Evolutionary conservation across 1,140 invertebrate genomes (phyloP), one percentile per base, ranked within the genome.

Genomic region (Trissolcus basalis): DNA sequence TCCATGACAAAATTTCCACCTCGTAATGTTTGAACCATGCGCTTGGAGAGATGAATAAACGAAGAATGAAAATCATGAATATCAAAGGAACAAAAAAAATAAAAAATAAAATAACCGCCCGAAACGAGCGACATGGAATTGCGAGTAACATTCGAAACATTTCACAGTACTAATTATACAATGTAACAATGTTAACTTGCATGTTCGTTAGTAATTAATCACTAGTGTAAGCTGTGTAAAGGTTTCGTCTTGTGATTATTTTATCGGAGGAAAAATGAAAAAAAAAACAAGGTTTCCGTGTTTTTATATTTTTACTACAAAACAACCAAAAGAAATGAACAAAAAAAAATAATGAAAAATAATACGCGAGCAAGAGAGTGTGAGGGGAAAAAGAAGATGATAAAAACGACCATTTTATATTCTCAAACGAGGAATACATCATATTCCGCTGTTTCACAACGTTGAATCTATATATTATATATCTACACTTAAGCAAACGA

Each of bases 121-220:
- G 13, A 56, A 56, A 67, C 15, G 33, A 69, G 61, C 36, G 60
- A 56, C 59, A 72, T 60, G 69, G 64, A 69, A 72, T 77, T 77
- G 68, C 68, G 75, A 78, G 75, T 63, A 54, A 68, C 73, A 73
- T 75, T 81, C 54, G 65, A 80, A 78, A 77, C 50, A 59, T 79
- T 63, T 73, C 77, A 79, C 73, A 78, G 61, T 78, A 73, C 69
- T 76, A 79, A 79, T 75, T 59, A 74, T 74, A 80, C 51, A 70
- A 73, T 78, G 65, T 67, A 79, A 76, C 72, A 61, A 71, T 78
- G 64, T 79, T 80, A 79, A 79, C 78, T 67, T 79, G 79, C 80
- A 81, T 81, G 80, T 79, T 80, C 69, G 64, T 78, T 80, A 79
- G 74, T 69, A 76, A 75, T 72, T 80, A 80, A 77, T 61, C 64